These are phyloP conservation scores for Monopis laevigella DNA, from an alignment of 2,888 invertebrate species.

Conservation along the genomic window DNA sequence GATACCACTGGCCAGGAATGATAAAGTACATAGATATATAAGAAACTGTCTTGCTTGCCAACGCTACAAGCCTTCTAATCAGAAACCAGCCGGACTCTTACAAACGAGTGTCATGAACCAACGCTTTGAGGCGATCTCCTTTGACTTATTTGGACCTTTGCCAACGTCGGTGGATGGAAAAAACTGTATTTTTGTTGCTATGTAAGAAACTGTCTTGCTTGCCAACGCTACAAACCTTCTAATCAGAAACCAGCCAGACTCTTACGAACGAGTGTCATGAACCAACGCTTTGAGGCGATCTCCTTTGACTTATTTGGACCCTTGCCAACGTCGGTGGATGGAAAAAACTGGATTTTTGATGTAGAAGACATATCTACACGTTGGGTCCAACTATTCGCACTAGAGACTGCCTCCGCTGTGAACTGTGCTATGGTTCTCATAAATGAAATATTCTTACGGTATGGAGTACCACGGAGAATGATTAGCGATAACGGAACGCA, in stretches of 20 bases:
- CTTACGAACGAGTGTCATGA: constrained; percentile 22
- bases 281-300: constrained; percentile 26
- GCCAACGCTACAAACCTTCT: constrained; percentile 27
- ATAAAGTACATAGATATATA: constrained; percentile 20
- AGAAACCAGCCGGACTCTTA: too few relatives aligned
- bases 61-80: too few relatives aligned
- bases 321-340: constrained; percentile 15
- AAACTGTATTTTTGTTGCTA: too few relatives aligned
- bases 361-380: constrained; percentile 22
- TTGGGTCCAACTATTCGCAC: constrained; percentile 23
- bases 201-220: constrained; percentile 23
- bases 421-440: constrained; percentile 24
- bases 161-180: too few relatives aligned
- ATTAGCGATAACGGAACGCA: constrained; percentile 32
- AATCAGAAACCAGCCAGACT: constrained; percentile 30
- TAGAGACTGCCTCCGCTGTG: constrained; percentile 21
- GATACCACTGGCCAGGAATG: constrained; percentile 27
- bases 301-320: constrained; percentile 28
- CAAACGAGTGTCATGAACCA: too few relatives aligned
- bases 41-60: too few relatives aligned
- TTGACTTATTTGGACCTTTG: too few relatives aligned
- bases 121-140: too few relatives aligned
- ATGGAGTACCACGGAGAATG: constrained; percentile 27
- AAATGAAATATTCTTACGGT: constrained; percentile 30
- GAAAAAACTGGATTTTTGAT: constrained; percentile 20